These are phyloP conservation scores for Fregata magnificens DNA, from an alignment of 2,113 vertebrate genomes.

Conservation along the genomic window DNA sequence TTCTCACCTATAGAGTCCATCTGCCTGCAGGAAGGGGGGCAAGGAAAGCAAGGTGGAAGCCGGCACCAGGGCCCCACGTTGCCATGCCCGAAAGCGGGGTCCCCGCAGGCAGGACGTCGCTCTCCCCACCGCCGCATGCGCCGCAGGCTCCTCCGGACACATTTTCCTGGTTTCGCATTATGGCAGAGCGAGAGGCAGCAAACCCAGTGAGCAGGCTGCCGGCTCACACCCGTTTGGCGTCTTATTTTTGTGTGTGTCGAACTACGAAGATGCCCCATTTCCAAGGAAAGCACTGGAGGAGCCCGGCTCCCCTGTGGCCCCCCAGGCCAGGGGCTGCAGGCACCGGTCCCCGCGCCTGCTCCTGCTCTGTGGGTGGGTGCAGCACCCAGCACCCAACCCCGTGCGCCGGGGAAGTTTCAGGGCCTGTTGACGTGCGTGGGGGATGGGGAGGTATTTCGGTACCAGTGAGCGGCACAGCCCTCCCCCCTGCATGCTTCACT, in stretches of 20 bases:
- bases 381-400: background rate
- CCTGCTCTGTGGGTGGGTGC: background rate
- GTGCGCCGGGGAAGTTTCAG: accelerated
- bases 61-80: accelerated
- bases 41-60: background rate
- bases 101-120: accelerated
- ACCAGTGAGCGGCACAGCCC: background rate
- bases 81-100: accelerated
- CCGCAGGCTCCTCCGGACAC: background rate
- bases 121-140: background rate
- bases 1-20: background rate
- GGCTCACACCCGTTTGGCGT: accelerated
- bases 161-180: background rate
- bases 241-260: too few species aligned
- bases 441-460: background rate
- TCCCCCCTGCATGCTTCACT: background rate
- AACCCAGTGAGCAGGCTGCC: background rate
- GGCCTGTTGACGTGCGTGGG: background rate
- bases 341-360: accelerated
- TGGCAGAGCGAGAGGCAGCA: background rate
- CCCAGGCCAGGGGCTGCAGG: background rate
- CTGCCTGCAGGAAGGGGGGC: background rate
- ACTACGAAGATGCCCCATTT: background rate
- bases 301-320: accelerated
- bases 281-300: accelerated